Conservation (phyloP, 1,140 invertebrate genomes). For the Cyphomyrmex costatus region DNA sequence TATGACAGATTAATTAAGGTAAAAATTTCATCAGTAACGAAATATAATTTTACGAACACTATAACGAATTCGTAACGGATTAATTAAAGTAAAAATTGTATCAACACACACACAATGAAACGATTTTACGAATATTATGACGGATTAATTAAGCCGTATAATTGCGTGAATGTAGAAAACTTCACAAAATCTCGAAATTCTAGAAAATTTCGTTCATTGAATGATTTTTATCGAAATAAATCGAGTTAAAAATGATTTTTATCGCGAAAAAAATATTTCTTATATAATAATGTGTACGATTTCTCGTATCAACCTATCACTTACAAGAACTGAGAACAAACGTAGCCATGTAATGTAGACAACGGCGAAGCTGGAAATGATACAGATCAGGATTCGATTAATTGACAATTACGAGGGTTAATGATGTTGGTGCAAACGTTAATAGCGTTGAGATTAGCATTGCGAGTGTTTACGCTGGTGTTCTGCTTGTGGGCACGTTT, state of each 20-base stretch:
- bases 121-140: neutral
- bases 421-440: constrained; percentile 50
- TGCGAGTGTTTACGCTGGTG: constrained; percentile 47
- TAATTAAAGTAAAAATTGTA: neutral
- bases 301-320: neutral
- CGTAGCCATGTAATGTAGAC: neutral
- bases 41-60: neutral
- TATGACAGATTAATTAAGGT: neutral
- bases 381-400: constrained; percentile 49
- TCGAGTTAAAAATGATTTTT: neutral
- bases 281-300: neutral
- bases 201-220: neutral
- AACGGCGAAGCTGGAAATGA: neutral
- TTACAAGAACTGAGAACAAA: neutral
- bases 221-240: neutral
- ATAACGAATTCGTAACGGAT: neutral
- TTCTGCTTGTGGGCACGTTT: neutral
- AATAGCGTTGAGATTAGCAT: constrained; percentile 54
- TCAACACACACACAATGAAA: neutral
- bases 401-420: constrained; percentile 68
- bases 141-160: neutral
- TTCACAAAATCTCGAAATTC: neutral
- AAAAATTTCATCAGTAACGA: neutral
- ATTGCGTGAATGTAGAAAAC: neutral
- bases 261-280: neutral